Evolutionary conservation across 2,888 invertebrate species (phyloP).

Genomic region (Ennomos quercinarius): DNA sequence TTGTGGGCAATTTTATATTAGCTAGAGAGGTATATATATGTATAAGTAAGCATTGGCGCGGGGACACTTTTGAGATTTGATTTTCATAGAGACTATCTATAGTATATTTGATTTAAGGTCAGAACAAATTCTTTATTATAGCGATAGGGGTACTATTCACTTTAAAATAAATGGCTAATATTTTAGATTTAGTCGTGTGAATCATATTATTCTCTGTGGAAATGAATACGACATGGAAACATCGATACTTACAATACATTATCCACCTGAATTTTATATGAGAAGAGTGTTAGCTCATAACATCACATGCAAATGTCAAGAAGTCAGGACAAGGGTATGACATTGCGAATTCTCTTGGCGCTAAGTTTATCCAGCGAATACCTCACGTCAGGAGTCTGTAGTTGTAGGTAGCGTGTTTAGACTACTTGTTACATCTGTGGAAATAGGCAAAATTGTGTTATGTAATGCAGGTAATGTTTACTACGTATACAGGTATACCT

Average conservation of each 20-base stretch:
- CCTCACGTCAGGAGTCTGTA: constrained; percentile 24
- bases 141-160: not conserved
- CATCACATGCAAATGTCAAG: constrained; percentile 36
- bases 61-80: too few species aligned
- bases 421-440: constrained; percentile 9
- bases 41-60: too few species aligned
- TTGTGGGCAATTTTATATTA: too few species aligned
- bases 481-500: too few species aligned
- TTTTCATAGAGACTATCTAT: too few species aligned
- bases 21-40: too few species aligned
- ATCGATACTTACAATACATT: constrained; percentile 1
- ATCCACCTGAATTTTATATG: constrained; percentile 29
- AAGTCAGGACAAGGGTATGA: constrained; percentile 42
- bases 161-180: not conserved
- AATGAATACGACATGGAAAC: constrained; percentile 16
- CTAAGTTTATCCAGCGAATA: constrained; percentile 32
- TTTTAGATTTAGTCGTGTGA: not conserved
- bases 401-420: constrained; percentile 16
- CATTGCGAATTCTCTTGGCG: constrained; percentile 40
- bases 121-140: too few species aligned
- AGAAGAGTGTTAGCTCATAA: constrained; percentile 33
- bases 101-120: too few species aligned
- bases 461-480: too few species aligned
- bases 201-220: constrained; percentile 15
- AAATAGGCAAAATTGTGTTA: not conserved